These are phyloP conservation scores for Melanotaenia pygmaea DNA, from an alignment of 2,797 vertebrate species.

Conservation along the genomic window DNA sequence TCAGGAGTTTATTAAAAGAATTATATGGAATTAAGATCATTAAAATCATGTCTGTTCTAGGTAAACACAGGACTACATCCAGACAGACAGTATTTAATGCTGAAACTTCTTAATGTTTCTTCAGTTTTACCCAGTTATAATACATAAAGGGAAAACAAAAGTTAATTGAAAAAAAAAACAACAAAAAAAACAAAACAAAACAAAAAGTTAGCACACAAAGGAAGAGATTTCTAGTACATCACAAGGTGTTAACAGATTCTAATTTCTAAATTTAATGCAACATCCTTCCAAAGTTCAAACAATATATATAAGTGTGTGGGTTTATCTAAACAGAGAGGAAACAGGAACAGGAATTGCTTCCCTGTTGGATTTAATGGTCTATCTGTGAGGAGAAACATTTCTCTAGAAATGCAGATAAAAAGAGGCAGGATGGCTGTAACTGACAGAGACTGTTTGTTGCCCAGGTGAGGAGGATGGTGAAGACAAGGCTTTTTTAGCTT, in stretches of 20 bases:
- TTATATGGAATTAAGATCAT: constrained; percentile 37
- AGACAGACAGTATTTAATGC: constrained; percentile 49
- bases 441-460: not conserved
- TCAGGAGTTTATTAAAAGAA: constrained; percentile 69
- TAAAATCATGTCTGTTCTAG: constrained; percentile 20
- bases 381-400: constrained; percentile 44
- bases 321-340: constrained; percentile 43
- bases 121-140: constrained; percentile 36
- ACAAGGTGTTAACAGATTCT: constrained; percentile 12
- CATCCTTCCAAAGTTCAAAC: constrained; percentile 43
- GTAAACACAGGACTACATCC: constrained; percentile 31
- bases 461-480: not conserved
- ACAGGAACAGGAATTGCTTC: constrained; percentile 21
- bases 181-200: constrained; percentile 9
- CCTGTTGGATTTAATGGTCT: constrained; percentile 27
- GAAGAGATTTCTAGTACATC: constrained; percentile 25
- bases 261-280: constrained; percentile 56
- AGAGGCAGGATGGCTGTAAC: constrained; percentile 22
- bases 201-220: constrained; percentile 27
- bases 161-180: constrained; percentile 12
- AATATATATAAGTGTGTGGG: constrained; percentile 33
- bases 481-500: constrained; percentile 2
- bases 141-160: constrained; percentile 38
- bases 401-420: constrained; percentile 34
- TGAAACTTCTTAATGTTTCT: constrained; percentile 31